Evolutionary conservation across 23 tunicate species (phyloP).

Genomic region (Ciona savignyi): DNA sequence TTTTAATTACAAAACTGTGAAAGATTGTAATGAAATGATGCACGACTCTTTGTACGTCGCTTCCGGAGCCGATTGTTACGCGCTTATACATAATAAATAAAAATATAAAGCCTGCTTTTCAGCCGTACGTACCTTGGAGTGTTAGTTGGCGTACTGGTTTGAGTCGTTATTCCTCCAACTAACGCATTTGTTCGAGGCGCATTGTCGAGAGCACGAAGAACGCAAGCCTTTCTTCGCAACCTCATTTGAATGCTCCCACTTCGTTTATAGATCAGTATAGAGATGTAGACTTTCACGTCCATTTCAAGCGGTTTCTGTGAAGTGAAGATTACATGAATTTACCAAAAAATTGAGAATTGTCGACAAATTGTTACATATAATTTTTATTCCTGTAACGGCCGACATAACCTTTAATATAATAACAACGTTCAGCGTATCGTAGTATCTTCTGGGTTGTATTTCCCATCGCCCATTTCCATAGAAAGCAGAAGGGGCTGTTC

Average conservation of each 20-base stretch:
- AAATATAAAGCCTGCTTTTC: not conserved
- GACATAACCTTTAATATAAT: slow-evolving; percentile 75
- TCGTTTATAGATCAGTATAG: slow-evolving; percentile 84
- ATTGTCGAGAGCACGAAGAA: slow-evolving; percentile 67
- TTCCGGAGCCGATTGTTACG: no score
- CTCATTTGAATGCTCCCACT: slow-evolving; percentile 70
- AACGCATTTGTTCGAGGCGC: slow-evolving; percentile 47
- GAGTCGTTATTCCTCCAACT: slow-evolving; percentile 3
- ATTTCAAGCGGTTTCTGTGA: slow-evolving; percentile 71
- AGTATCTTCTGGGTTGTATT: slow-evolving; percentile 85
- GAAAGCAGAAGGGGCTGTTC: slow-evolving; percentile 40
- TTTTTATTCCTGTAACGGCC: not conserved
- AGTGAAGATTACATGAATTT: not conserved
- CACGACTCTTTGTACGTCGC: no score
- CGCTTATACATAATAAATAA: no score
- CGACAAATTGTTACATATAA: no score
- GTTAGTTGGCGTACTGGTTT: slow-evolving; percentile 19
- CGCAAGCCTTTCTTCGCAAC: slow-evolving; percentile 79
- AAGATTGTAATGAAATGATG: no score
- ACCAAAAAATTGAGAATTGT: no score
- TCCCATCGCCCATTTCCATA: slow-evolving; percentile 95
- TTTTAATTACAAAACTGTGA: no score
- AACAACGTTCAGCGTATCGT: slow-evolving; percentile 96
- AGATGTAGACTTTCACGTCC: slow-evolving; percentile 80
- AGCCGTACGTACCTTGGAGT: slow-evolving; percentile 24